Evolutionary conservation across 2,113 vertebrate genomes (phyloP).

Genomic region (Oreochromis niloticus): DNA sequence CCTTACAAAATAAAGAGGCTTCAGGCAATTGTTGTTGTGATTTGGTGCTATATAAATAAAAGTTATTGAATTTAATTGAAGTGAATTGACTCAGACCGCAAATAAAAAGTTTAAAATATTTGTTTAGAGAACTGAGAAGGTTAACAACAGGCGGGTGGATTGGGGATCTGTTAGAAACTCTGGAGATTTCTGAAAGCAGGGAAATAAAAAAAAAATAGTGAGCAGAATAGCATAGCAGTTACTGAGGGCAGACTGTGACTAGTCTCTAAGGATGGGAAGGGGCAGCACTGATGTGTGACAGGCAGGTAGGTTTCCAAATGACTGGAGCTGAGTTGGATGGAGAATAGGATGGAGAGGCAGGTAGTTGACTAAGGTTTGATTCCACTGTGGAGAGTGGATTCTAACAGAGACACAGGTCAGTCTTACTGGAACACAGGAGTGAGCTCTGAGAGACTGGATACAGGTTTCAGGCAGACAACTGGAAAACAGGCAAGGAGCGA

Average conservation of each 20-base stretch:
- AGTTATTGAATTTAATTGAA: accelerated
- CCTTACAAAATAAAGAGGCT: background rate
- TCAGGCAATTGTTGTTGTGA: background rate
- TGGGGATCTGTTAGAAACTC: accelerated
- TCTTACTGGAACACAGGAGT: background rate
- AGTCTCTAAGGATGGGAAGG: accelerated
- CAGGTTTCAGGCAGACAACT: background rate
- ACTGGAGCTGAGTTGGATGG: background rate
- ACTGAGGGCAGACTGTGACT: background rate
- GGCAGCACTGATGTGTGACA: background rate
- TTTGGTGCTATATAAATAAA: background rate
- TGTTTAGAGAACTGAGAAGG: background rate
- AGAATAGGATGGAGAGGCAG: background rate
- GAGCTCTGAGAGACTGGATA: background rate
- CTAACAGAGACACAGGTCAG: accelerated
- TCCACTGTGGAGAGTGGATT: background rate
- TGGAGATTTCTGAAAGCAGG: background rate
- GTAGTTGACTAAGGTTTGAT: background rate
- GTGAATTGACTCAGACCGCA: background rate
- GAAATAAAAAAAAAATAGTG: accelerated
- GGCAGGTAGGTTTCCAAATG: background rate
- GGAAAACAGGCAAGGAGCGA: background rate
- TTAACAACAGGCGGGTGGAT: background rate
- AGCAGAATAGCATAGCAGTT: background rate
- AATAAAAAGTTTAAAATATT: background rate